These are phyloP conservation scores for Nymphicus hollandicus DNA, from an alignment of 2,113 vertebrate species.

Conservation along the genomic window DNA sequence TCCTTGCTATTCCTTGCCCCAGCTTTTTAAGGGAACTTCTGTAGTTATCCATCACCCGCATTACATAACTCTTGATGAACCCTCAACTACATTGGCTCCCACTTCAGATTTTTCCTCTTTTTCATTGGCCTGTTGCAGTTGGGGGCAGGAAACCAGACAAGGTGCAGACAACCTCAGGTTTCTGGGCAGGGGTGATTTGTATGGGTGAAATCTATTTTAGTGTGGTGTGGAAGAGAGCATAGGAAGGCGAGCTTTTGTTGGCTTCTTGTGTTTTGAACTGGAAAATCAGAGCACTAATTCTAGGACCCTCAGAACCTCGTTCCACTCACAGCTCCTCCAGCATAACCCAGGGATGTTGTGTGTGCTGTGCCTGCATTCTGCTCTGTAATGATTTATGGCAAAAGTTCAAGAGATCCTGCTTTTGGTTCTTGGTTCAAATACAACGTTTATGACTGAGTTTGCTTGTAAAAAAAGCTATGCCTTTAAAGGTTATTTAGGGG, in stretches of 20 bases:
- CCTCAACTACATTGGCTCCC: not conserved
- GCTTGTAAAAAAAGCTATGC: not conserved
- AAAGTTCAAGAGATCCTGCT: not conserved
- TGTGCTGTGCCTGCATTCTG: not conserved
- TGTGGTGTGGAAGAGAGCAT: not conserved
- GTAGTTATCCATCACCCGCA: not conserved
- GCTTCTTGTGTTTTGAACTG: not conserved
- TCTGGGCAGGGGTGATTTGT: not conserved
- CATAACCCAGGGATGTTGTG: not conserved
- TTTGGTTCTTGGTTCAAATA: not conserved
- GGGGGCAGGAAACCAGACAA: not conserved
- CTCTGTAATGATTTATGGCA: not conserved
- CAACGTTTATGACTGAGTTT: not conserved
- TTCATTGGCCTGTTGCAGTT: not conserved
- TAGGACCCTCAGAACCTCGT: rapidly evolving
- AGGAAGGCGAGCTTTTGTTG: not conserved
- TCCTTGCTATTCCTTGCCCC: not conserved
- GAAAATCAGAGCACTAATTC: not conserved
- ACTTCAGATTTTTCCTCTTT: not conserved
- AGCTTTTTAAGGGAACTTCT: not conserved
- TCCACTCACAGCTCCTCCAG: not conserved
- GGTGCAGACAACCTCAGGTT: not conserved
- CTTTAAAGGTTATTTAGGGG: not conserved
- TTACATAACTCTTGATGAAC: not conserved
- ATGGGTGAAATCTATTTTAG: not conserved